Evolutionary conservation across 2,888 invertebrate genomes (phyloP).

Genomic region (Cryptocephalus moraei): DNA sequence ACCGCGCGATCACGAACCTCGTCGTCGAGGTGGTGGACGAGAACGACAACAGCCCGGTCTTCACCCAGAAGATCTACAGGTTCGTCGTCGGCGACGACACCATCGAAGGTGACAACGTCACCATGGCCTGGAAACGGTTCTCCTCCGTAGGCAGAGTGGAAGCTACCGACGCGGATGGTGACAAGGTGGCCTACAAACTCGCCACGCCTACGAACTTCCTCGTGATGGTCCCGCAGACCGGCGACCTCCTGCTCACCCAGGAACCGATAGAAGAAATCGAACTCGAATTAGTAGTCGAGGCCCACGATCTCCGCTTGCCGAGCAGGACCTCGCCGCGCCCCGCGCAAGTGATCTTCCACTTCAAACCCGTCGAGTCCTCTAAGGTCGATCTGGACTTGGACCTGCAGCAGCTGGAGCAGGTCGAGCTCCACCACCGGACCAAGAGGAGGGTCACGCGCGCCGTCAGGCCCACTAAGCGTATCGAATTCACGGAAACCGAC

Average conservation of each 20-base stretch:
- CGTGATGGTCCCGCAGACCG: slow-evolving; percentile 80
- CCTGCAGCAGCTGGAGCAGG: slow-evolving; percentile 37
- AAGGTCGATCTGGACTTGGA: slow-evolving; percentile 51
- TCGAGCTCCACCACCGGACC: slow-evolving; percentile 55
- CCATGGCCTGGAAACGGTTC: slow-evolving; percentile 65
- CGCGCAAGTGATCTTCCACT: slow-evolving; percentile 68
- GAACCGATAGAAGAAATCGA: slow-evolving; percentile 56
- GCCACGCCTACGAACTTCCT: slow-evolving; percentile 71
- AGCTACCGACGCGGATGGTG: slow-evolving; percentile 86
- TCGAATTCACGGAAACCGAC: slow-evolving; percentile 85
- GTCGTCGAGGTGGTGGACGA: slow-evolving; percentile 70
- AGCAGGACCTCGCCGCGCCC: slow-evolving; percentile 59
- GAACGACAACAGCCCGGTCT: slow-evolving; percentile 86
- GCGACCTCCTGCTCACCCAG: slow-evolving; percentile 74
- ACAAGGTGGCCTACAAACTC: slow-evolving; percentile 79
- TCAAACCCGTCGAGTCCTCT: slow-evolving; percentile 45
- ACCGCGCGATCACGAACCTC: slow-evolving; percentile 71
- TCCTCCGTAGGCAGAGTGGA: slow-evolving; percentile 74
- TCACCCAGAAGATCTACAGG: slow-evolving; percentile 66
- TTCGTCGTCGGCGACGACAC: slow-evolving; percentile 62
- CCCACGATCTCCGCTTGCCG: slow-evolving; percentile 72
- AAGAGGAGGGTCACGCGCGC: slow-evolving; percentile 78
- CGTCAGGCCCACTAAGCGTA: slow-evolving; percentile 88
- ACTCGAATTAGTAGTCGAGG: slow-evolving; percentile 62
- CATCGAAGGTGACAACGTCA: slow-evolving; percentile 48